These are phyloP conservation scores for Sceloporus undulatus DNA, from an alignment of 2,113 vertebrate species.

Conservation along the genomic window DNA sequence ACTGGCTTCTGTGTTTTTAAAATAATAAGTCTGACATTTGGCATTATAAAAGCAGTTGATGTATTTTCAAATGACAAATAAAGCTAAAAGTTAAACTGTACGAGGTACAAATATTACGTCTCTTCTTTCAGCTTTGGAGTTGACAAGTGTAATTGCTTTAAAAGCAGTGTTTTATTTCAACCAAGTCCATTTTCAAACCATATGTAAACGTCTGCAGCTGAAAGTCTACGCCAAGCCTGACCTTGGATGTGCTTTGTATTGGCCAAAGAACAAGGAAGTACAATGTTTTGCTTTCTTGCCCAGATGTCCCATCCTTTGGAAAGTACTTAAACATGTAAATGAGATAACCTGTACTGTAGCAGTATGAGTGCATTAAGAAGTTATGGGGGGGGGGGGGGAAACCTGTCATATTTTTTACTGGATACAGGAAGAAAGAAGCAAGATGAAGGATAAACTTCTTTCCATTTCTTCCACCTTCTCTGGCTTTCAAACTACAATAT, in stretches of 20 bases:
- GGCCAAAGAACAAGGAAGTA: constrained; percentile 67
- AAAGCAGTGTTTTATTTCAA: constrained; percentile 44
- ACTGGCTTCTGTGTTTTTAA: constrained; percentile 14
- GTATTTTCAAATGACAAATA: constrained; percentile 26
- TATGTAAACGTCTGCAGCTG: constrained; percentile 65
- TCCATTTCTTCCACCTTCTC: not conserved
- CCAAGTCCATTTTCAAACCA: constrained; percentile 57
- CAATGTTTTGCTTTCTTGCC: constrained; percentile 73
- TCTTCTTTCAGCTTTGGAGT: not conserved
- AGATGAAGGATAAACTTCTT: constrained; percentile 37
- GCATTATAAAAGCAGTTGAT: not conserved
- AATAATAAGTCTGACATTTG: constrained; percentile 25
- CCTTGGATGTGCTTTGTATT: constrained; percentile 68
- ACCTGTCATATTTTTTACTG: constrained; percentile 58
- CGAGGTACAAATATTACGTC: constrained; percentile 43
- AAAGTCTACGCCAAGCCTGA: constrained; percentile 64
- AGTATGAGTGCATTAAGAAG: constrained; percentile 48
- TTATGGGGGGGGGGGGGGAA: constrained; percentile 44
- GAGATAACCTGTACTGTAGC: constrained; percentile 64
- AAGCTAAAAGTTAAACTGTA: constrained; percentile 49
- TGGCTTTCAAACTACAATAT: not conserved
- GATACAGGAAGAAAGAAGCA: constrained; percentile 62
- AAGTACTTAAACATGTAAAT: constrained; percentile 75
- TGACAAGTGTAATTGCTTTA: constrained; percentile 49
- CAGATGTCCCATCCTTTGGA: constrained; percentile 76